Evolutionary conservation across 1,140 invertebrate species (phyloP), one percentile per base, ranked within the genome.

Genomic region (Conopomorpha cramerella): DNA sequence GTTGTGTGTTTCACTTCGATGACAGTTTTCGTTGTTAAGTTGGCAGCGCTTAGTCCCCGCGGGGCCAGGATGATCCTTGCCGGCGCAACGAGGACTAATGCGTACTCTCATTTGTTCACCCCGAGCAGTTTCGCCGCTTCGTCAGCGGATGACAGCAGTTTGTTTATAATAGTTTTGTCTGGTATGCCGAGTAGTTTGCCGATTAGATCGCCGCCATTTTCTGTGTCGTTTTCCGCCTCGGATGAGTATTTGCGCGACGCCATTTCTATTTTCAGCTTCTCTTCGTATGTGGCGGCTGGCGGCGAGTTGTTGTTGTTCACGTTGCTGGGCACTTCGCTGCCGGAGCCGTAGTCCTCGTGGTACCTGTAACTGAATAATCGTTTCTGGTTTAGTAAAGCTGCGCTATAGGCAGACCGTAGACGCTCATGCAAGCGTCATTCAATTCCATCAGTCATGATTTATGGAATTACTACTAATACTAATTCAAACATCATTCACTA

Each of bases 181-280:
- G 88, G 84, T 38, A 96, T 92, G 0, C 93, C 93, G 1, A 96
- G 72, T 0, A 96, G 79, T 64, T 94, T 93, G 0, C 92, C 91
- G 45, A 96, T 92, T 19, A 96, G 78, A 56, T 95, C 92, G 36
- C 82, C 81, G 28, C 85, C 82, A 40, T 82, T 81, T 50, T 83
- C 81, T 2, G 62, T 68, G 45, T 81, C 79, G 17, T 78, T 78
- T 38, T 72, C 68, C 10, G 36, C 53, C 57, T 79, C 60, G n/a
- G 65, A 58, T 1, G 67, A 65, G 33, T 72, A 66, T 43, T 78
- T 81, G 40, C 77, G 64, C 16, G 66, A 65, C 15, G 51, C 70
- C 68, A 71, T 73, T 40, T 70, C 41, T 8, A 80, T 50, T 43
- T 80, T 68, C 66, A 81, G 62, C 71, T 84, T 51, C 73, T 84